Evolutionary conservation across 2,888 invertebrate species (phyloP).

Genomic region (Masnerella sp.): DNA sequence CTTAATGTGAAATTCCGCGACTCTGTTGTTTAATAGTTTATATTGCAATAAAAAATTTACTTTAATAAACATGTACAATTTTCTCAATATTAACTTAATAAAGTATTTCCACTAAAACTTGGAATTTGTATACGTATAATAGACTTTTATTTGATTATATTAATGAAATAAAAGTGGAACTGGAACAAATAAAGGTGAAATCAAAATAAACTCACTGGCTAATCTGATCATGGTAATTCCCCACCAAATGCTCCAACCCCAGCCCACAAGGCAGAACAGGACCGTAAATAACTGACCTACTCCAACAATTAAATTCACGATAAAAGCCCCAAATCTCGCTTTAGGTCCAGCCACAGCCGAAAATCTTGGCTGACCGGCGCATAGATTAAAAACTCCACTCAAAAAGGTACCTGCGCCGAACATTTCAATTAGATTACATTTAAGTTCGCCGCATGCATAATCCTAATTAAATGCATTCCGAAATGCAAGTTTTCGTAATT

Average conservation of each 20-base stretch:
- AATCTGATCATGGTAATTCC: slow-evolving; percentile 94
- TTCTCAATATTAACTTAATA: no score
- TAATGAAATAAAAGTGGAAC: not conserved
- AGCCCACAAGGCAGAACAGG: slow-evolving; percentile 95
- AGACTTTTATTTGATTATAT: no score
- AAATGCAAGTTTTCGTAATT: slow-evolving; percentile 1
- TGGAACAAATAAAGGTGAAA: slow-evolving; percentile 5
- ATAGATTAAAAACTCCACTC: slow-evolving; percentile 92
- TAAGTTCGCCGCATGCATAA: no score
- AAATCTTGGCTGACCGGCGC: slow-evolving; percentile 92
- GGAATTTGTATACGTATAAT: no score
- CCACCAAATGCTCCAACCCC: slow-evolving; percentile 99
- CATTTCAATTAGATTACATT: slow-evolving; percentile 18
- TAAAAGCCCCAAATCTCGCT: slow-evolving; percentile 87
- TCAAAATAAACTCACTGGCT: slow-evolving; percentile 84
- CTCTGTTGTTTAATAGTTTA: no score
- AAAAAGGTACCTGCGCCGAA: slow-evolving; percentile 87
- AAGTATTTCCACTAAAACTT: no score
- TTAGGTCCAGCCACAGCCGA: slow-evolving; percentile 88
- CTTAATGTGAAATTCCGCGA: no score
- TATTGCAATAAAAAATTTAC: no score
- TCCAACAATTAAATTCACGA: slow-evolving; percentile 92
- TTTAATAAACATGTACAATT: no score
- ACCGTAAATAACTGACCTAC: slow-evolving; percentile 94
- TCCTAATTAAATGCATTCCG: no score